phyloP scores from a whole-genome alignment of 2,888 invertebrate genomes.

The Thereva nobilitata region DNA sequence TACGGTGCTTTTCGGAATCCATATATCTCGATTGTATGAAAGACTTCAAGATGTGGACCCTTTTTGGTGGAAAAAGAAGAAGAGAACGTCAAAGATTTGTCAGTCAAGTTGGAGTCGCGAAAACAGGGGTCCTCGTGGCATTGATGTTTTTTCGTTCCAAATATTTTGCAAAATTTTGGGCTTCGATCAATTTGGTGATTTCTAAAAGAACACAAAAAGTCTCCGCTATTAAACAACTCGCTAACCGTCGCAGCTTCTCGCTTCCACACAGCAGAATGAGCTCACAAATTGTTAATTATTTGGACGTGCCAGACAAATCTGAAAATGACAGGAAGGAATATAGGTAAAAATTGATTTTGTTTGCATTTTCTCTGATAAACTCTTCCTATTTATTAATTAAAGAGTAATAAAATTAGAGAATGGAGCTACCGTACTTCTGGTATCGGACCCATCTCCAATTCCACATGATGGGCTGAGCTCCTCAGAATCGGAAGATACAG shows the following conservation, averaged over 20 bases:
- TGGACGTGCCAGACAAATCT: slow-evolving; percentile 70
- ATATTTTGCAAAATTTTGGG: slow-evolving; percentile 1
- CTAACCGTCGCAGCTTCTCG: not conserved
- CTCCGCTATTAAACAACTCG: not conserved
- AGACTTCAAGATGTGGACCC: too few species aligned
- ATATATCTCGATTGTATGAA: too few species aligned
- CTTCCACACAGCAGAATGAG: not conserved
- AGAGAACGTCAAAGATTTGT: too few species aligned
- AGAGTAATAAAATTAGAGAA: slow-evolving; percentile 70
- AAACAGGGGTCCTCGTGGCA: slow-evolving; percentile 11
- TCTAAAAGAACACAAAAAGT: not conserved
- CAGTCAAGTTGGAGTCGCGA: too few species aligned
- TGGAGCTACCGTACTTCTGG: slow-evolving; percentile 72
- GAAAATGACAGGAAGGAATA: slow-evolving; percentile 78
- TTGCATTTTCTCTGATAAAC: not conserved
- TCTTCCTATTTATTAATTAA: not conserved
- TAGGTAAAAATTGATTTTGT: slow-evolving; percentile 61
- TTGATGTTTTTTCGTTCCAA: slow-evolving; percentile 20
- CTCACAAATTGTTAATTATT: slow-evolving; percentile 45
- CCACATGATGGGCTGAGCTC: slow-evolving; percentile 49
- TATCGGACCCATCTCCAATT: slow-evolving; percentile 65
- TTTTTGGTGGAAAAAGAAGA: too few species aligned
- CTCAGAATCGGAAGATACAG: slow-evolving; percentile 44
- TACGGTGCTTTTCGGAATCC: too few species aligned
- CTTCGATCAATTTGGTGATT: not conserved